A percentile compares a stretch with the other conserved stretches of the same genome.
Evolutionary conservation across 2,797 vertebrate species (phyloP).

Genomic region (Pelobates cultripes): DNA sequence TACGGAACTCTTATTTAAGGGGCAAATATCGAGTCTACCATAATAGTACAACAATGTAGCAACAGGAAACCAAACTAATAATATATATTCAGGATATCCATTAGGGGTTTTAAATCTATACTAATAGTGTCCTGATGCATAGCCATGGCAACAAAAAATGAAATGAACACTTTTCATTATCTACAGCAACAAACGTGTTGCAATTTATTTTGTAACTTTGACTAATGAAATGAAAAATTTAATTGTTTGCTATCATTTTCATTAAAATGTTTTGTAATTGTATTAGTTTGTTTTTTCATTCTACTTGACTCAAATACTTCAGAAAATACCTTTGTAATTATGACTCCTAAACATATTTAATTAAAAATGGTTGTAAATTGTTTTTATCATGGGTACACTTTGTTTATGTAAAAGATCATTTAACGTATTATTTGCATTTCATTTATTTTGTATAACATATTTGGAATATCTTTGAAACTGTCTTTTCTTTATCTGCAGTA

Average conservation of each 20-base stretch:
- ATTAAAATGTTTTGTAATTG: not conserved
- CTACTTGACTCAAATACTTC: not conserved
- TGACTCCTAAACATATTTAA: not conserved
- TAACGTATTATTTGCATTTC: constrained; percentile 11
- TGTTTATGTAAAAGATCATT: not conserved
- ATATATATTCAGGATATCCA: too few species aligned
- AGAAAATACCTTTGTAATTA: not conserved
- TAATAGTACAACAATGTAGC: too few species aligned
- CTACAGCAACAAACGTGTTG: not conserved
- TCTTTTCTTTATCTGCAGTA: not conserved
- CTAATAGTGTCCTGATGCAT: not conserved
- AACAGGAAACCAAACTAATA: too few species aligned
- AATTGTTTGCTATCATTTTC: not conserved
- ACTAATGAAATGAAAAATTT: not conserved
- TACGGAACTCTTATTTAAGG: too few species aligned
- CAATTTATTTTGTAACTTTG: too few species aligned
- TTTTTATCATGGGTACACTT: not conserved
- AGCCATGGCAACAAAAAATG: not conserved
- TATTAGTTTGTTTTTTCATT: not conserved
- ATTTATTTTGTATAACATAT: not conserved
- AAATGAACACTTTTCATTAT: not conserved
- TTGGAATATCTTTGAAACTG: not conserved
- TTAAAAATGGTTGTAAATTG: not conserved
- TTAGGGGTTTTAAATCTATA: too few species aligned
- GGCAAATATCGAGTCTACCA: too few species aligned